These are phyloP conservation scores for Pedetes capensis DNA, from an alignment of 2,113 vertebrate genomes.

Conservation along the genomic window DNA sequence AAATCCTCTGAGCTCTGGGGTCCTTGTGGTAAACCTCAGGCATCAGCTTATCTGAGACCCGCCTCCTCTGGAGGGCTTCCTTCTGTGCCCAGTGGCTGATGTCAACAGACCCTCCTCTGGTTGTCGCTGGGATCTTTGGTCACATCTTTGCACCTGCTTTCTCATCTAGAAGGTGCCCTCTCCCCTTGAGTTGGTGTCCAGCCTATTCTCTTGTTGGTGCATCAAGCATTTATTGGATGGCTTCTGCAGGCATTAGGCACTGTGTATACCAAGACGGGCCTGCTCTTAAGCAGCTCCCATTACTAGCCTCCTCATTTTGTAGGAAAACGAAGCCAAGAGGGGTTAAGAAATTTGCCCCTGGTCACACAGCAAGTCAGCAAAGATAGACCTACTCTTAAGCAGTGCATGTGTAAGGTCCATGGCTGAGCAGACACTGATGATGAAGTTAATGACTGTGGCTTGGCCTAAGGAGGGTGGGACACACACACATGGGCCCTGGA, in stretches of 20 bases:
- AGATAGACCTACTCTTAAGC: too few species aligned
- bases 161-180: too few species aligned
- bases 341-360: background rate
- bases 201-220: background rate
- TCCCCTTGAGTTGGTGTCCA: too few species aligned
- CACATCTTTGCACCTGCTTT: background rate
- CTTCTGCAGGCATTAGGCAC: accelerated
- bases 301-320: background rate
- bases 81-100: background rate
- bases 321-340: background rate
- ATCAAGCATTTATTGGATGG: background rate
- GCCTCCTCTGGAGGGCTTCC: background rate
- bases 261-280: too few species aligned
- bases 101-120: background rate
- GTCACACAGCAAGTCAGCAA: background rate
- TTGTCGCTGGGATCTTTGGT: background rate
- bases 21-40: background rate
- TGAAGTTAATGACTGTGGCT: too few species aligned
- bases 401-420: accelerated
- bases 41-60: background rate
- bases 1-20: accelerated
- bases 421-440: accelerated
- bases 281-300: too few species aligned
- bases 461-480: background rate
- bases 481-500: accelerated